phyloP scores from a whole-genome alignment of 2,888 invertebrate genomes.

The Serrognathus titanus region DNA sequence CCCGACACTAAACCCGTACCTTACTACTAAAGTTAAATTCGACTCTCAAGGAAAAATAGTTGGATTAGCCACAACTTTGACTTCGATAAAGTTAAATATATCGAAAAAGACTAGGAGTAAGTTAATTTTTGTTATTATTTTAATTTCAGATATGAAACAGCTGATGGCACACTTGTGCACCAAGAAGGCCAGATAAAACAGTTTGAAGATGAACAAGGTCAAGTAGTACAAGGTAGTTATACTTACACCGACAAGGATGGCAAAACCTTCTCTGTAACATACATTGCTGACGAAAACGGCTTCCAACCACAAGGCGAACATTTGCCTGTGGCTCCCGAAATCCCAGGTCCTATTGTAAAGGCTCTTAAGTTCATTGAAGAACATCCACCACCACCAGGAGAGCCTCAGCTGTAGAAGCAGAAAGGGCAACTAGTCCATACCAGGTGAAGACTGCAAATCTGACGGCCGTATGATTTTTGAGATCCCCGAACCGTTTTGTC shows the following conservation, averaged over 20 bases:
- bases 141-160: slow-evolving; percentile 10
- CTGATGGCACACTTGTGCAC: slow-evolving; percentile 13
- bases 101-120: too few species aligned
- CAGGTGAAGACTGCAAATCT: too few species aligned
- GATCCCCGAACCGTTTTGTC: too few species aligned
- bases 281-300: slow-evolving; percentile 15
- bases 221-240: slow-evolving; percentile 13
- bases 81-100: too few species aligned
- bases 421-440: too few species aligned
- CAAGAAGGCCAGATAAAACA: slow-evolving; percentile 12
- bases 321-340: slow-evolving; percentile 3
- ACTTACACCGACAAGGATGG: slow-evolving; percentile 15
- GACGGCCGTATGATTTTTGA: too few species aligned
- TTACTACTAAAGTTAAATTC: too few species aligned
- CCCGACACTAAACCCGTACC: too few species aligned
- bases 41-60: too few species aligned
- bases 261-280: slow-evolving; percentile 6
- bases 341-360: slow-evolving; percentile 11
- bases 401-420: too few species aligned
- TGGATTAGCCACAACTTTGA: too few species aligned
- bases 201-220: slow-evolving; percentile 10
- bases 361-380: slow-evolving; percentile 12
- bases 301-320: slow-evolving; percentile 14
- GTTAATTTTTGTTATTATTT: too few species aligned
- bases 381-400: slow-evolving; percentile 2